Evolutionary conservation across 2,888 invertebrate species (phyloP), one percentile per base, ranked within the genome.

Genomic region (Ectemnius continuus): DNA sequence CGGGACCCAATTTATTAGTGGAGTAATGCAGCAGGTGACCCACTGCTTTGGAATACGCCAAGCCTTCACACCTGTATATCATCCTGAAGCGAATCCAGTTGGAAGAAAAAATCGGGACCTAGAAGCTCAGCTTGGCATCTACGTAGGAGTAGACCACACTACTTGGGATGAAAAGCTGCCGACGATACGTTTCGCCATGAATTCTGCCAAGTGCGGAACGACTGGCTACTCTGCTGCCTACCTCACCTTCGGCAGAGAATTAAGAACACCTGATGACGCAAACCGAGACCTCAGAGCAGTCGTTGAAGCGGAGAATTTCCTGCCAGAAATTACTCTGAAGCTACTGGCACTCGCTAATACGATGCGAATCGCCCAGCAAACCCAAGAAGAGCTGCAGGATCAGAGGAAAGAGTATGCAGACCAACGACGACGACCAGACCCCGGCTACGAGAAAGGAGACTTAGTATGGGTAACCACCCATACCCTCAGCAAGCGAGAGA

Each of bases 101-200:
- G 88, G 88, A 61, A 61, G 88, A 0, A 82, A 84, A 48, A 87
- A 87, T 61, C 73, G 91, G 0, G 86, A 87, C 20, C 56, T 89
- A 4, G 90, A 90, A 56, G 75, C 86, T 0, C 85, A 84, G 72
- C 70, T 90, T 0, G 76, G 83, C 0, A 84, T 88, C 4, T 75
- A 82, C 2, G 83, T 85, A 0, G 78, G 81, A 0, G 76, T 84
- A 3, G 48, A 87, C 11, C 90, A 90, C 65, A 16, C 59, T 0
- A 36, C n/a, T 1, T 91, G 89, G 89, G 45, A 75, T 2, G 80
- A 84, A 0, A 78, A 86, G 2, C 65, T 91, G 2, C 81, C 89
- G 0, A 66, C 80, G 1, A 87, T 91, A 0, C 73, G 91, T 0
- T 91, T 91, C 66, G 88, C 90, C 0, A 88, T 91, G 85, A 91